Evolutionary conservation across 2,888 invertebrate genomes (phyloP).

Genomic region (Latrodectus hesperus): DNA sequence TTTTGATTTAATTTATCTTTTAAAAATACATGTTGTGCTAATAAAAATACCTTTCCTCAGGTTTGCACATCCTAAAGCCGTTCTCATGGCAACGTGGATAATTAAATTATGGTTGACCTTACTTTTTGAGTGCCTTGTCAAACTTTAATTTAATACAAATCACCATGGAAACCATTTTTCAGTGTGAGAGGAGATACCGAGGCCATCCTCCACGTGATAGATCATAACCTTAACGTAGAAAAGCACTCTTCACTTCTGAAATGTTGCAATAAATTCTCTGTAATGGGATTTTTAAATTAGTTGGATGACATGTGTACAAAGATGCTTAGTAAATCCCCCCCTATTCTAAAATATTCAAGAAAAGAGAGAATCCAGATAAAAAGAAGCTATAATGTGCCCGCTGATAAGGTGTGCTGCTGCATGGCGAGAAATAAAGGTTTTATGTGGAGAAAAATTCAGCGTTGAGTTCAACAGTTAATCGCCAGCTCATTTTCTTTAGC

Average conservation of each 20-base stretch:
- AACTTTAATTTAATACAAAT: constrained; percentile 60
- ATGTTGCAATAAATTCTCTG: constrained; percentile 22
- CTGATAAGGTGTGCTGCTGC: not conserved
- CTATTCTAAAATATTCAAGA: constrained; percentile 27
- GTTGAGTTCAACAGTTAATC: no score
- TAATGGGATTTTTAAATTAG: constrained; percentile 36
- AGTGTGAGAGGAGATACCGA: constrained; percentile 40
- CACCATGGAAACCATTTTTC: constrained; percentile 40
- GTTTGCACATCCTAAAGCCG: constrained; percentile 7
- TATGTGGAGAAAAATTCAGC: no score
- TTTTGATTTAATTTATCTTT: not conserved
- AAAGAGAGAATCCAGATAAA: constrained; percentile 8
- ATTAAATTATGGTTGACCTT: constrained; percentile 47
- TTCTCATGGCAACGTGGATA: constrained; percentile 29
- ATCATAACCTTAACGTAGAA: constrained; percentile 6
- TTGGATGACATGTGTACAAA: constrained; percentile 35
- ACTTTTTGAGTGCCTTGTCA: constrained; percentile 45
- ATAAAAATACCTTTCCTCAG: not conserved
- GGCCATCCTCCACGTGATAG: not conserved
- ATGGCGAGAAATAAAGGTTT: no score
- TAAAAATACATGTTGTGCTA: not conserved
- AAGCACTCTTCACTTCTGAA: constrained; percentile 10
- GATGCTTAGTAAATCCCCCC: constrained; percentile 30
- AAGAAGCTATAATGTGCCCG: not conserved
- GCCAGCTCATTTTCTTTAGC: no score